Evolutionary conservation across 2,888 invertebrate genomes (phyloP).

Genomic region (Sphinx pinastri): DNA sequence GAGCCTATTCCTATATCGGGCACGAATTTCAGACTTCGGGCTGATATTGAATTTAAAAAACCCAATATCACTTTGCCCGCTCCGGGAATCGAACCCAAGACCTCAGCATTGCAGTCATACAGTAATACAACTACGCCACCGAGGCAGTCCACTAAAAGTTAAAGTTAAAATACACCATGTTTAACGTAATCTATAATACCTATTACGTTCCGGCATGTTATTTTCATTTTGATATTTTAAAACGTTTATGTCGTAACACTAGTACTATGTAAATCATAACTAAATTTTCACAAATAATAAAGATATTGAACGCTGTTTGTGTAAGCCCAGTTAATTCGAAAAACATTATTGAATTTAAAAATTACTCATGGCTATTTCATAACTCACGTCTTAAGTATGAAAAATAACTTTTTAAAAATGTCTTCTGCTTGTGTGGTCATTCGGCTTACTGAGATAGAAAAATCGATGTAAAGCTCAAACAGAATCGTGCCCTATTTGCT

Average conservation of each 20-base stretch:
- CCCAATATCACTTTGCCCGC: too few relatives aligned
- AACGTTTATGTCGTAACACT: neutral
- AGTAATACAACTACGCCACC: too few relatives aligned
- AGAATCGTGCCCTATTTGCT: neutral
- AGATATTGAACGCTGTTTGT: slow-evolving; percentile 20
- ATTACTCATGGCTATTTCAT: slow-evolving; percentile 37
- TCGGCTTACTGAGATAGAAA: slow-evolving; percentile 33
- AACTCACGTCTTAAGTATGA: slow-evolving; percentile 32
- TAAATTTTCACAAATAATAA: neutral
- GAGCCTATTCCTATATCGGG: too few relatives aligned
- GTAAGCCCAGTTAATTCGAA: slow-evolving; percentile 39
- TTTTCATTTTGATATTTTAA: neutral
- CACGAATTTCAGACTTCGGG: too few relatives aligned
- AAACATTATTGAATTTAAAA: slow-evolving; percentile 42
- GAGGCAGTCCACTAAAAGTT: too few relatives aligned
- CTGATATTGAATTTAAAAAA: too few relatives aligned
- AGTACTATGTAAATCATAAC: neutral
- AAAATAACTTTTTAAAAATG: slow-evolving; percentile 44
- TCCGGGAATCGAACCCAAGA: too few relatives aligned
- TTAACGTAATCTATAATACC: neutral
- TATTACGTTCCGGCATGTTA: neutral
- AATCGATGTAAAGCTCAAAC: neutral
- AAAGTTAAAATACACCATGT: neutral
- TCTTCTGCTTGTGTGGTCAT: slow-evolving; percentile 53
- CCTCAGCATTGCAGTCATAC: too few relatives aligned